Evolutionary conservation across 1,140 invertebrate genomes (phyloP).

Genomic region (Cryptotermes secundus): DNA sequence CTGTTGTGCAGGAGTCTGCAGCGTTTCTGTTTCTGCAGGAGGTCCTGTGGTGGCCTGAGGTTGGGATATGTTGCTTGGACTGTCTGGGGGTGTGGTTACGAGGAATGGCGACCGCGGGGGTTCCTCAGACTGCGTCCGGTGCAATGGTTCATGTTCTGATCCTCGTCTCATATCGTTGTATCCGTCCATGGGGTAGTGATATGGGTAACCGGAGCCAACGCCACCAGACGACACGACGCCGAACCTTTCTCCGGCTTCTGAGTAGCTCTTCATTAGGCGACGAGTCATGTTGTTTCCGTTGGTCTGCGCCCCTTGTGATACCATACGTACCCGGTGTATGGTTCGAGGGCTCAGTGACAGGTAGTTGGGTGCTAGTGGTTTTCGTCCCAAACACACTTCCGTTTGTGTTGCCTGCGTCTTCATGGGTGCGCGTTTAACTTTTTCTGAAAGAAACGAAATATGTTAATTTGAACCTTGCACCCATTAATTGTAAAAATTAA

Average conservation of each 20-base stretch:
- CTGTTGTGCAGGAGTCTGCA: conserved; percentile 31
- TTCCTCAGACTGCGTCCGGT: conserved; percentile 80
- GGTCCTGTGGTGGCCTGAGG: conserved; percentile 41
- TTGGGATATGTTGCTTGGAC: not conserved
- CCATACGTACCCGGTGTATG: conserved; percentile 72
- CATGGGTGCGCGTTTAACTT: conserved; percentile 81
- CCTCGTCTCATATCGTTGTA: conserved; percentile 1
- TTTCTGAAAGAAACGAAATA: conserved; percentile 57
- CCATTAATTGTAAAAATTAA: too few species aligned
- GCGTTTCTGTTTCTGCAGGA: conserved; percentile 34
- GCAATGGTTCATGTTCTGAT: conserved; percentile 69
- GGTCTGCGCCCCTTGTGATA: conserved; percentile 85
- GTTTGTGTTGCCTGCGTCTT: conserved; percentile 92
- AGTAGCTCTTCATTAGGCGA: conserved; percentile 79
- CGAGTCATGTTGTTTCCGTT: conserved; percentile 67
- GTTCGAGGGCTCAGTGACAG: conserved; percentile 74
- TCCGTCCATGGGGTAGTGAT: conserved; percentile 31
- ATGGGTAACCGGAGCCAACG: not conserved
- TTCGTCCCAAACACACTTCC: conserved; percentile 65
- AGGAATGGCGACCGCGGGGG: conserved; percentile 70
- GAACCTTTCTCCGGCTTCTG: conserved; percentile 67
- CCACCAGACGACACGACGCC: conserved; percentile 45
- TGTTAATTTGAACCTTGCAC: too few species aligned
- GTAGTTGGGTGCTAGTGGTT: conserved; percentile 67
- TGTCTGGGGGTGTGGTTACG: conserved; percentile 42